Base-by-base conservation (phyloP, 2,113 vertebrate species). In the Asarcornis scutulata region DNA sequence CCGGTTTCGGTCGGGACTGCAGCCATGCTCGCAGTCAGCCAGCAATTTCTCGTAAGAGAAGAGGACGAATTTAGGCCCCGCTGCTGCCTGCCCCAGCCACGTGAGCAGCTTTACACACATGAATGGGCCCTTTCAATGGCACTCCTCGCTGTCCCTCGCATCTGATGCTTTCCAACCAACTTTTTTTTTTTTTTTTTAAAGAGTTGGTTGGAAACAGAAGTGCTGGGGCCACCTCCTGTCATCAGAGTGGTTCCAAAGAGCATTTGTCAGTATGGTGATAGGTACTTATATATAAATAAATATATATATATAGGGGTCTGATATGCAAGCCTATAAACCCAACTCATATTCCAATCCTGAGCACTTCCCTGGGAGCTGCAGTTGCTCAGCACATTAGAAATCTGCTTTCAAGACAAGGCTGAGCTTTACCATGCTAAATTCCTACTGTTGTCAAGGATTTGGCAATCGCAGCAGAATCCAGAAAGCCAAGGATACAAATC, bases 61-160 rank as follows among this genome's bases (percentile, higher is more conserved):
- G 1, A 58, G 91, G 67, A 64, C 46, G 80, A 71, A 90, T 95
- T 46, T 8, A 62, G 60, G 63, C 31, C 76, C 46, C 56, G 6
- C 13, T 74, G 31, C 83, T 88, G 75, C 60, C 17, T 34, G 44
- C 38, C 53, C 62, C 52, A 16, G 42, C 66, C 94, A 40, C 32
- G 5, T 50, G 84, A 93, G 72, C 18, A n/a, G 40, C 32, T 32
- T 72, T 18, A 12, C 63, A 58, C n/a, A 82, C 68, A 72, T 83
- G 78, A 96, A 93, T 78, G 3, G 88, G 5, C 42, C 44, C 89
- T 95, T 88, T 90, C 88, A 95, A 77, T 1, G 63, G 72, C 26
- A n/a, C 44, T 66, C 20, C 66, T 82, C 2, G 0, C 23, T 1
- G 0, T 11, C 23, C 18, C 31, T 66, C 3, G 0, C 29, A 3